phyloP scores from a whole-genome alignment of 2,888 invertebrate species.

The Drosophila testacea region DNA sequence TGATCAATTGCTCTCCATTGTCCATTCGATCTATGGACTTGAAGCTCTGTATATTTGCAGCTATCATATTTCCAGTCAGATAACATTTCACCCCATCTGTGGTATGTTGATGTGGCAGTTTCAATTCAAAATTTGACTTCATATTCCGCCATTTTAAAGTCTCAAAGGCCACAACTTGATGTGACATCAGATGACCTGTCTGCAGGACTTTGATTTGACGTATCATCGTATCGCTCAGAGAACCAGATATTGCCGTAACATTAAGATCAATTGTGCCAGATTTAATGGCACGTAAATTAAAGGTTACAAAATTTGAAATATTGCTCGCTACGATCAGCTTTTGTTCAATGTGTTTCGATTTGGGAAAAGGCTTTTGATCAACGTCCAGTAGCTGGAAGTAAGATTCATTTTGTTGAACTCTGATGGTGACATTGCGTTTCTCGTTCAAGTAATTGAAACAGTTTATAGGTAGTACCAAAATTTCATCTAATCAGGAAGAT shows the following conservation, averaged over 20 bases:
- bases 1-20: conserved; percentile 42
- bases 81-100: conserved; percentile 22
- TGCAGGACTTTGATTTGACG: background rate
- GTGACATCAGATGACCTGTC: background rate
- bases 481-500: conserved; percentile 32
- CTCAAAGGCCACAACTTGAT: background rate
- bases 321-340: background rate
- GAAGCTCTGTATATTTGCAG: background rate
- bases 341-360: background rate
- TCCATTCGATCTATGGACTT: conserved; percentile 2
- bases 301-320: background rate
- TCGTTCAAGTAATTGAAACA: conserved; percentile 19
- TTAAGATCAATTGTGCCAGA: conserved; percentile 8
- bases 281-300: conserved; percentile 10
- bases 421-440: background rate
- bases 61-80: conserved; percentile 16
- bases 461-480: conserved; percentile 15
- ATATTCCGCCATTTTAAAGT: background rate
- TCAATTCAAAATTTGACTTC: background rate
- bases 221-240: background rate
- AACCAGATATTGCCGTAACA: conserved; percentile 13
- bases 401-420: background rate
- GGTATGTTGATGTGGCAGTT: background rate
- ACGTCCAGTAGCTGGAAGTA: conserved; percentile 3
- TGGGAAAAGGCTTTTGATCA: background rate